Evolutionary conservation across 2,113 vertebrate genomes (phyloP), one percentile per base, ranked within the genome.

Genomic region (Syngnathus floridae): DNA sequence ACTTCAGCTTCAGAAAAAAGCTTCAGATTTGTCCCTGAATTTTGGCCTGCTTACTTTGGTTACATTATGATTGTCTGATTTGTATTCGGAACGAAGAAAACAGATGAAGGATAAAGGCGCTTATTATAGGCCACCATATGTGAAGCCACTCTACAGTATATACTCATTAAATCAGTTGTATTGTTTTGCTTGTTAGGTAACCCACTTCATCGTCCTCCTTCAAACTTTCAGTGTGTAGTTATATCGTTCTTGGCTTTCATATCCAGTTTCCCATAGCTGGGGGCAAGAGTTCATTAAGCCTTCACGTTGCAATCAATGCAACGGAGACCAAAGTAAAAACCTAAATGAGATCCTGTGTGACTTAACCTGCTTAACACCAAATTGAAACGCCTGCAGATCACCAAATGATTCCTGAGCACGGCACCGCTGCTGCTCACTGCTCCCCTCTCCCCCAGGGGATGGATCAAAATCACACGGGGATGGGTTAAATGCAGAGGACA

Each of bases 291-390:
- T 89, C 84, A 86, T 90, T 88, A 89, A 75, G 81, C 80, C 74
- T 77, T 81, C 77, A 79, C 79, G 75, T 58, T 76, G 75, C 84
- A 89, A 88, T 90, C 87, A 89, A 86, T 90, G 84, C 79, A 74
- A 75, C 66, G 48, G 75, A 83, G 76, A 82, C 79, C 69, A 55
- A 64, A 22, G 77, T 64, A 70, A 83, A 84, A 84, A 78, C 82
- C 75, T 82, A 89, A 89, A 90, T 88, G 72, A 87, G 85, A 80
- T 89, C 87, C 83, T 78, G 74, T 81, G 87, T 87, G 84, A 84
- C 76, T 84, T 81, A 66, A 79, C 80, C 84, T 86, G 73, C 81
- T 81, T 73, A 85, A 73, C 77, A 65, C n/a, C n/a, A n/a, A n/a
- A n/a, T n/a, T n/a, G n/a, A n/a, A n/a, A n/a, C n/a, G n/a, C n/a